A percentile compares a stretch with the other conserved stretches of the same genome.
These are phyloP conservation scores for Sphaerophoria taeniata DNA, from an alignment of 2,888 invertebrate species.

Conservation along the genomic window DNA sequence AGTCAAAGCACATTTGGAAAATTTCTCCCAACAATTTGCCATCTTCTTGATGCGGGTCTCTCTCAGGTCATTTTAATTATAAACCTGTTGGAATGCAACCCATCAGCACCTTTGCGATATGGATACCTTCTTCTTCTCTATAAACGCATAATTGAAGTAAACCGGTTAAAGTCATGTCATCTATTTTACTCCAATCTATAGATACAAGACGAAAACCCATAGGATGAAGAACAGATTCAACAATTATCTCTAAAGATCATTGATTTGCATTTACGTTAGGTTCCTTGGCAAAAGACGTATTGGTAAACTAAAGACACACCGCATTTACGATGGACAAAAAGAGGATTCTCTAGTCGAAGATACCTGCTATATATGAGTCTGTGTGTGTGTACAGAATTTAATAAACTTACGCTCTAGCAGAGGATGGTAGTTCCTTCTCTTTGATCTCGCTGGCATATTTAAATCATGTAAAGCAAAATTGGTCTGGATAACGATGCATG, in stretches of 20 bases:
- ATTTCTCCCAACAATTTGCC: constrained; percentile 2
- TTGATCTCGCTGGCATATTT: constrained; percentile 35
- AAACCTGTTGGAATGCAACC: constrained; percentile 42
- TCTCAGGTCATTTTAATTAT: constrained; percentile 42
- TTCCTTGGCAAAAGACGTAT: constrained; percentile 9
- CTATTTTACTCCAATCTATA: not conserved
- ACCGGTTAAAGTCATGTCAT: constrained; percentile 44
- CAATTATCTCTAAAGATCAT: constrained; percentile 62
- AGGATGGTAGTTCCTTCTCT: not conserved
- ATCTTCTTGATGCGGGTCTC: not conserved
- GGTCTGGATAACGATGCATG: constrained; percentile 9
- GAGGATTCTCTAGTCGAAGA: not conserved
- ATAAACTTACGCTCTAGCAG: not conserved
- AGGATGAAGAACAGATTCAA: constrained; percentile 21
- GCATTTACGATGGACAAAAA: constrained; percentile 4
- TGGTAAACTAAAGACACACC: constrained; percentile 1
- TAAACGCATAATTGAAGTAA: constrained; percentile 43
- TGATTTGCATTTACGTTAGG: constrained; percentile 60
- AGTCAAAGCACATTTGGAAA: constrained; percentile 1
- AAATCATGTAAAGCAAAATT: constrained; percentile 51
- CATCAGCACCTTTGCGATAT: too few relatives aligned
- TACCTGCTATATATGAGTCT: not conserved
- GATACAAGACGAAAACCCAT: not conserved
- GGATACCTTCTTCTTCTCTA: too few relatives aligned
- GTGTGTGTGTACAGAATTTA: not conserved